phyloP scores from a whole-genome alignment of 2,888 invertebrate species.

The Cryptophagus acutangulus region DNA sequence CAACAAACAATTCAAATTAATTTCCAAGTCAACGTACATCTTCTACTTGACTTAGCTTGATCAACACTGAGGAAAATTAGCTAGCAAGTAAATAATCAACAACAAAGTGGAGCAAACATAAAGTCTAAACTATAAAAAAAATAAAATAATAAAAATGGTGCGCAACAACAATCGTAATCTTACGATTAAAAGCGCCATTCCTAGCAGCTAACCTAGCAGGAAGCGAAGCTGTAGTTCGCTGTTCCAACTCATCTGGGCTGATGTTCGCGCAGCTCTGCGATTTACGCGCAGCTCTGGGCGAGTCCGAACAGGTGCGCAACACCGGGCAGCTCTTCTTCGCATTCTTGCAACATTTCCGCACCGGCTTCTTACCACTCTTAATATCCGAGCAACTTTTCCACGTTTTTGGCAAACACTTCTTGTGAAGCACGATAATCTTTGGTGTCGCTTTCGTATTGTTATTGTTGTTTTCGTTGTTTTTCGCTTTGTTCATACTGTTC shows the following conservation, averaged over 20 bases:
- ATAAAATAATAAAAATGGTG: slow-evolving; percentile 28
- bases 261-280: slow-evolving; percentile 43
- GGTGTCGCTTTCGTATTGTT: slow-evolving; percentile 29
- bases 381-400: slow-evolving; percentile 48
- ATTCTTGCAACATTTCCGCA: slow-evolving; percentile 45
- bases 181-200: slow-evolving; percentile 39
- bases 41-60: neutral
- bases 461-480: slow-evolving; percentile 27
- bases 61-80: slow-evolving; percentile 8
- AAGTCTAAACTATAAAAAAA: slow-evolving; percentile 15
- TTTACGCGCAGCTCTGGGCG: slow-evolving; percentile 33
- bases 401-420: slow-evolving; percentile 40
- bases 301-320: slow-evolving; percentile 34
- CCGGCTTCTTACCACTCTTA: slow-evolving; percentile 32
- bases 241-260: slow-evolving; percentile 18
- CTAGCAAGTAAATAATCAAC: slow-evolving; percentile 9
- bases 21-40: slow-evolving; percentile 2
- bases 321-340: slow-evolving; percentile 46
- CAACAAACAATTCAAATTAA: slow-evolving; percentile 21
- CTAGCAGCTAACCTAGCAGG: slow-evolving; percentile 42
- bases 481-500: slow-evolving; percentile 27
- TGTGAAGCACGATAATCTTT: slow-evolving; percentile 38
- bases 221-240: slow-evolving; percentile 23
- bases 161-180: slow-evolving; percentile 38
- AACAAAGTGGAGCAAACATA: slow-evolving; percentile 12